Conservation (phyloP, 2,888 invertebrate species). For the Xanthorhoe spadicearia region DNA sequence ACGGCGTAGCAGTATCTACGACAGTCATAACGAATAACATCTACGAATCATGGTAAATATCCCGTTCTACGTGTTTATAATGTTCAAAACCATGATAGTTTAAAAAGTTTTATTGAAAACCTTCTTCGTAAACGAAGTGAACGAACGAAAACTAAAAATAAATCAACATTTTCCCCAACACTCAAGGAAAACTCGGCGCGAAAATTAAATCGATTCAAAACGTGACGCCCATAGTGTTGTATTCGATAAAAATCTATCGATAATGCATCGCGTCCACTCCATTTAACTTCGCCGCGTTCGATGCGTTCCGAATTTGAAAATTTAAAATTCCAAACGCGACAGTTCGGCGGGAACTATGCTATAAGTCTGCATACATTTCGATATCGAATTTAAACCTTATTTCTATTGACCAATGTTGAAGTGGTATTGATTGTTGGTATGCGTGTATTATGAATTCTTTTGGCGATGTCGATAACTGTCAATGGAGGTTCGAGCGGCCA, state of each 20-base stretch:
- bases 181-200: conserved; percentile 45
- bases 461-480: conserved; percentile 74
- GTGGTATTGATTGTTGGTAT: conserved; percentile 2
- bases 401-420: conserved; percentile 12
- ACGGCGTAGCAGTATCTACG: no score
- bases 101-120: no score
- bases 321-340: conserved; percentile 76
- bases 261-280: conserved; percentile 74
- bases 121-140: no score
- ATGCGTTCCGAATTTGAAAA: conserved; percentile 63
- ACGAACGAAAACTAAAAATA: conserved; percentile 2
- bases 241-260: conserved; percentile 69
- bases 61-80: no score
- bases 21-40: no score
- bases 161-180: conserved; percentile 12
- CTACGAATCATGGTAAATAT: no score
- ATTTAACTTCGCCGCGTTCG: conserved; percentile 78
- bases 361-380: conserved; percentile 56
- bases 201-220: conserved; percentile 49
- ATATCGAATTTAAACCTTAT: conserved; percentile 41
- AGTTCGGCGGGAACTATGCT: conserved; percentile 66
- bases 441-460: conserved; percentile 61
- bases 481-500: conserved; percentile 61
- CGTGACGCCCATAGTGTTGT: conserved; percentile 61
- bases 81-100: no score